phyloP scores from a whole-genome alignment of 2,113 vertebrate genomes.

The Heteronetta atricapilla region DNA sequence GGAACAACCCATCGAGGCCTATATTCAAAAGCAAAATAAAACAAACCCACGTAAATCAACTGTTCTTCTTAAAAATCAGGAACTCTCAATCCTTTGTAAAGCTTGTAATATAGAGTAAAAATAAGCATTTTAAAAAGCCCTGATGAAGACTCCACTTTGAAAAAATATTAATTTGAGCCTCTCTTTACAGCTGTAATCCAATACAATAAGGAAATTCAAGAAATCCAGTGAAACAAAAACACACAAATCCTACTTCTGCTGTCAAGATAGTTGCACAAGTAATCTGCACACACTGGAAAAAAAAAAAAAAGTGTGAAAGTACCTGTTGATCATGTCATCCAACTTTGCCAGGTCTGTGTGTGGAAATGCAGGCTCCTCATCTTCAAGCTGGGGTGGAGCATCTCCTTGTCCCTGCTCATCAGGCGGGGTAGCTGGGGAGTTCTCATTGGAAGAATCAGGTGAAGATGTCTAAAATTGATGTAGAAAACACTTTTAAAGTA shows the following conservation, averaged over 20 bases:
- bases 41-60: background rate
- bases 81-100: background rate
- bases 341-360: slow-evolving; percentile 98
- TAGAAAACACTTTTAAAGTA: slow-evolving; percentile 16
- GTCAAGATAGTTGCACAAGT: background rate
- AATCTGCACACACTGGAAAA: background rate
- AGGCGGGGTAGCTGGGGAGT: slow-evolving; percentile 96
- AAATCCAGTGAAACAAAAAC: background rate
- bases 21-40: slow-evolving; percentile 33
- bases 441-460: slow-evolving; percentile 99
- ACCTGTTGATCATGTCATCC: slow-evolving; percentile 99
- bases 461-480: slow-evolving; percentile 87
- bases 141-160: background rate
- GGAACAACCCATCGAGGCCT: slow-evolving; percentile 99
- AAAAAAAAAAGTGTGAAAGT: background rate
- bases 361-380: slow-evolving; percentile 98
- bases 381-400: slow-evolving; percentile 91
- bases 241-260: background rate
- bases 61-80: background rate
- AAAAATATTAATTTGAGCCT: background rate
- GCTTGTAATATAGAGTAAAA: background rate
- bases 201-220: background rate
- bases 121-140: background rate
- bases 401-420: slow-evolving; percentile 93
- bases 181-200: background rate